Percentiles rank a stretch among this genome's conserved stretches.
phyloP scores from a whole-genome alignment of 1,140 invertebrate species.

The Dreissena polymorpha region DNA sequence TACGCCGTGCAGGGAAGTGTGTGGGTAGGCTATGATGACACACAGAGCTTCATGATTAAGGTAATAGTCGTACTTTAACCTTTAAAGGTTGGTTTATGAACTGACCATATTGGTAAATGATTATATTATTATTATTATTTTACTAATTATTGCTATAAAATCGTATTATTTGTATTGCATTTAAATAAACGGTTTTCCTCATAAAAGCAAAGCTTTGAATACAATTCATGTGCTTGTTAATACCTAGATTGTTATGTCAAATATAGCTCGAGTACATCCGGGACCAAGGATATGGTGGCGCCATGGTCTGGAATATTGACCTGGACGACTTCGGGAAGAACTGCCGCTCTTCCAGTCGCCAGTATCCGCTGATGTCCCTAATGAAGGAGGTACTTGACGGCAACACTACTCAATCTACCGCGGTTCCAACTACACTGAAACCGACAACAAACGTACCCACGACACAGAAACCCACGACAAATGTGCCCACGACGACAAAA shows the following conservation, averaged over 20 bases:
- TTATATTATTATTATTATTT: no score
- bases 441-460: no score
- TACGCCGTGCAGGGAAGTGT: slow-evolving; percentile 89
- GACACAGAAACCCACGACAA: no score
- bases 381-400: slow-evolving; percentile 1
- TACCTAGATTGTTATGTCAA: neutral
- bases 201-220: neutral
- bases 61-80: slow-evolving; percentile 72
- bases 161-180: neutral
- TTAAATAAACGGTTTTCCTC: neutral
- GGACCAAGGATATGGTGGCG: slow-evolving; percentile 18
- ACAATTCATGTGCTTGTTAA: neutral
- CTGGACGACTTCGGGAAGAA: slow-evolving; percentile 31
- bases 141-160: no score
- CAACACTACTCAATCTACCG: no score
- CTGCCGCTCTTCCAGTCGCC: neutral
- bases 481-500: neutral
- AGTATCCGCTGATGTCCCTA: slow-evolving; percentile 17
- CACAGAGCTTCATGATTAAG: slow-evolving; percentile 87
- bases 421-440: no score
- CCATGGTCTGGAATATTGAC: slow-evolving; percentile 43
- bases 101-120: no score
- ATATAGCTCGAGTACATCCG: slow-evolving; percentile 35
- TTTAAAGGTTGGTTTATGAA: no score
- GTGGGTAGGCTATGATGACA: slow-evolving; percentile 94